These are phyloP conservation scores for Phrixothrix hirtus DNA, from an alignment of 2,888 invertebrate genomes.

Conservation along the genomic window DNA sequence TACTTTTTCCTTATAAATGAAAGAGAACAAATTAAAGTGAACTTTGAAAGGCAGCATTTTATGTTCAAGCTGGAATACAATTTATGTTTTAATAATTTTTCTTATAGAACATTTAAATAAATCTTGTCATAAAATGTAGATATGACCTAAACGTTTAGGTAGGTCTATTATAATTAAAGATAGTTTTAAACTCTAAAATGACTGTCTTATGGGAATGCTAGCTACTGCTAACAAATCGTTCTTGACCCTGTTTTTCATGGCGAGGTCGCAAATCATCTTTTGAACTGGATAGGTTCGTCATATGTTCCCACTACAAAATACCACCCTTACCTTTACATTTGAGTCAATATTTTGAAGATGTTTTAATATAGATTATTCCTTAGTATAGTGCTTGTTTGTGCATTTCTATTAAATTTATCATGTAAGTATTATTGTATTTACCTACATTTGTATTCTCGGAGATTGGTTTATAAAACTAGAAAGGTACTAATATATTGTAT, in stretches of 20 bases:
- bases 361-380: not conserved
- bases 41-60: too few relatives aligned
- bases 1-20: too few relatives aligned
- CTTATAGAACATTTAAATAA: not conserved
- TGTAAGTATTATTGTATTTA: not conserved
- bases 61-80: too few relatives aligned
- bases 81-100: too few relatives aligned
- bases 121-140: not conserved
- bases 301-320: conserved; percentile 22
- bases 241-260: conserved; percentile 48
- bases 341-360: conserved; percentile 1
- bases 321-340: conserved; percentile 10
- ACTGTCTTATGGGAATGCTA: not conserved
- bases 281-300: conserved; percentile 32
- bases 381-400: not conserved
- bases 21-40: too few relatives aligned
- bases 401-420: not conserved
- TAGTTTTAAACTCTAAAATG: not conserved
- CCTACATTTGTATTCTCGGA: not conserved
- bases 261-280: conserved; percentile 40
- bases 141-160: not conserved
- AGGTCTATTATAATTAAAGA: not conserved
- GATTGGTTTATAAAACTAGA: too few relatives aligned
- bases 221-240: conserved; percentile 22
- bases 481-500: too few relatives aligned